Evolutionary conservation across 2,113 vertebrate genomes (phyloP).

Genomic region (Engystomops pustulosus): DNA sequence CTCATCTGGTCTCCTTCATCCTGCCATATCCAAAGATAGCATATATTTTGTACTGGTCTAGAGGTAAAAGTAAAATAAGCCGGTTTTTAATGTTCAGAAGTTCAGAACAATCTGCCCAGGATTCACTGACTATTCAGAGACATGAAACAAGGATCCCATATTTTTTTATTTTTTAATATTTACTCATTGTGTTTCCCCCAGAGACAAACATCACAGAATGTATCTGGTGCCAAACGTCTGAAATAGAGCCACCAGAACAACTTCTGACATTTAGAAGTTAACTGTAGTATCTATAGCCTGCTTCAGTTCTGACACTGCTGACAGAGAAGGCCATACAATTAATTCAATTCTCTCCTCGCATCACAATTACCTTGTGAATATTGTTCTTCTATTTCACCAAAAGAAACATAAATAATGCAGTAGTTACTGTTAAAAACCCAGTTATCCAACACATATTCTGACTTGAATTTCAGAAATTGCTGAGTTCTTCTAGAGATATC

Average conservation of each 20-base stretch:
- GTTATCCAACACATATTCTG: not conserved
- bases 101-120: not conserved
- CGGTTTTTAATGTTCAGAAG: not conserved
- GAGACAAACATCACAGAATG: not conserved
- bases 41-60: not conserved
- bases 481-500: not conserved
- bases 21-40: not conserved
- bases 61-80: not conserved
- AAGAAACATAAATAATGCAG: not conserved
- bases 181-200: not conserved
- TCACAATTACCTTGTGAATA: not conserved
- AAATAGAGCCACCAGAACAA: not conserved
- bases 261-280: not conserved
- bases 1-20: not conserved
- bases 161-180: not conserved
- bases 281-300: not conserved
- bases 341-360: not conserved
- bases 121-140: not conserved
- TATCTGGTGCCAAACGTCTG: not conserved
- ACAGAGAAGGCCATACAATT: not conserved
- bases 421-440: not conserved
- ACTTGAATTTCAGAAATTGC: not conserved
- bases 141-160: not conserved
- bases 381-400: not conserved
- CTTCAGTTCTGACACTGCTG: not conserved